phyloP scores from a whole-genome alignment of 2,113 vertebrate genomes.

The Triplophysa siluroides region DNA sequence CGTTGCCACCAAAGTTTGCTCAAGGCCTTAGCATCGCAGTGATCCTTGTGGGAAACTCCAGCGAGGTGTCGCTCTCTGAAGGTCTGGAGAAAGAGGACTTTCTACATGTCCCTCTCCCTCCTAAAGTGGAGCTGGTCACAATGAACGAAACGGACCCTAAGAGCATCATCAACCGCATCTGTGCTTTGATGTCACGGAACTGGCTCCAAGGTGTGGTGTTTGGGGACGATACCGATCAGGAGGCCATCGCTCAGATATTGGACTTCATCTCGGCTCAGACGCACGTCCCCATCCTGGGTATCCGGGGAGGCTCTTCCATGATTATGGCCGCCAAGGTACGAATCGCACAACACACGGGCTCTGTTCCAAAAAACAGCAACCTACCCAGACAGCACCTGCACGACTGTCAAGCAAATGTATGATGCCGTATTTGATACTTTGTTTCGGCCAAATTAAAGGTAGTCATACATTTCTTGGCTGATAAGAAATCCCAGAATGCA shows the following conservation, averaged over 20 bases:
- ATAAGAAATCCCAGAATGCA: background rate
- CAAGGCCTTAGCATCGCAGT: slow-evolving; percentile 90
- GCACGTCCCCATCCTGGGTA: slow-evolving; percentile 96
- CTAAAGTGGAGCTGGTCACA: slow-evolving; percentile 93
- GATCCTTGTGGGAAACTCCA: slow-evolving; percentile 97
- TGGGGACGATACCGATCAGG: slow-evolving; percentile 96
- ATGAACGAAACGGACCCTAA: slow-evolving; percentile 99
- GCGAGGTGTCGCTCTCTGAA: slow-evolving; percentile 91
- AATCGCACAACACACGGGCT: background rate
- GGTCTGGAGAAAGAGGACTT: slow-evolving; percentile 98
- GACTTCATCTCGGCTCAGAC: slow-evolving; percentile 99
- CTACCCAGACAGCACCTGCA: background rate
- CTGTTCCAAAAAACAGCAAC: background rate
- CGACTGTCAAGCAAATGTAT: too few species aligned
- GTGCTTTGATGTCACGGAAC: slow-evolving; percentile 91
- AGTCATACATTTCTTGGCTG: background rate
- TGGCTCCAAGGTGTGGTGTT: slow-evolving; percentile 98
- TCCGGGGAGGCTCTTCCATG: slow-evolving; percentile 97
- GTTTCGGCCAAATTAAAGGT: too few species aligned
- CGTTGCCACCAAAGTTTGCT: slow-evolving; percentile 69
- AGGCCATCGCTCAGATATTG: slow-evolving; percentile 98
- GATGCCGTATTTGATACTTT: background rate
- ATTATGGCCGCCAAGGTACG: slow-evolving; percentile 99
- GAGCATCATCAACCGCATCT: slow-evolving; percentile 97
- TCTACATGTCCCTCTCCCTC: slow-evolving; percentile 92